These are phyloP conservation scores for Prunella fulvescens DNA, from an alignment of 2,113 vertebrate genomes.

Conservation along the genomic window DNA sequence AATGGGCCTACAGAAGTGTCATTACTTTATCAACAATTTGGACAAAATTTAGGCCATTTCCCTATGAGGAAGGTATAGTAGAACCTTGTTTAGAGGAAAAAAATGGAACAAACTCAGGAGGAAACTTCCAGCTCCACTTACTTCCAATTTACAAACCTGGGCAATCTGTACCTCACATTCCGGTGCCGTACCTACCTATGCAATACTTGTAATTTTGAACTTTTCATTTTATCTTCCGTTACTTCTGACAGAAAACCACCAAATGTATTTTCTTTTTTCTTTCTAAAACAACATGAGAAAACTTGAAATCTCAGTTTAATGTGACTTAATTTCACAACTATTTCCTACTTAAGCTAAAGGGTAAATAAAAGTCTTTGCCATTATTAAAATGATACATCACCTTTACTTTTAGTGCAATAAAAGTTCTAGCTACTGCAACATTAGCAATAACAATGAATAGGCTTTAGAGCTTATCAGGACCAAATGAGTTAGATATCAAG, in stretches of 20 bases:
- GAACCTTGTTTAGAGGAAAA: background rate
- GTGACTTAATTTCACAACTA: background rate
- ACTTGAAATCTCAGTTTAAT: background rate
- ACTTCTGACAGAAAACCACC: background rate
- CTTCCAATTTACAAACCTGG: background rate
- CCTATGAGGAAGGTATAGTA: background rate
- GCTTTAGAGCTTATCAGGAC: background rate
- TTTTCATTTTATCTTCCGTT: background rate
- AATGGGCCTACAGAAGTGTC: background rate
- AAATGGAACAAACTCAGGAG: background rate
- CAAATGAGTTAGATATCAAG: background rate
- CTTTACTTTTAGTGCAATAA: background rate
- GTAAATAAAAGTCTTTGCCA: background rate
- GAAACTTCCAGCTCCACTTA: background rate
- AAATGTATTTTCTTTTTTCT: accelerated
- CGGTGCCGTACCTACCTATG: no score
- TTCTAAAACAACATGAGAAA: background rate
- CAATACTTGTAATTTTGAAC: background rate
- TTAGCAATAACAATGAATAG: background rate
- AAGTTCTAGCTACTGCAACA: background rate
- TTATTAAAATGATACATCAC: background rate
- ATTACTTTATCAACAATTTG: background rate
- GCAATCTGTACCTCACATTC: background rate
- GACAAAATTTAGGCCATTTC: background rate
- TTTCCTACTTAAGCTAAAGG: background rate